Base-by-base conservation (phyloP, 1,140 invertebrate genomes). In the Drosophila parabipectinata region DNA sequence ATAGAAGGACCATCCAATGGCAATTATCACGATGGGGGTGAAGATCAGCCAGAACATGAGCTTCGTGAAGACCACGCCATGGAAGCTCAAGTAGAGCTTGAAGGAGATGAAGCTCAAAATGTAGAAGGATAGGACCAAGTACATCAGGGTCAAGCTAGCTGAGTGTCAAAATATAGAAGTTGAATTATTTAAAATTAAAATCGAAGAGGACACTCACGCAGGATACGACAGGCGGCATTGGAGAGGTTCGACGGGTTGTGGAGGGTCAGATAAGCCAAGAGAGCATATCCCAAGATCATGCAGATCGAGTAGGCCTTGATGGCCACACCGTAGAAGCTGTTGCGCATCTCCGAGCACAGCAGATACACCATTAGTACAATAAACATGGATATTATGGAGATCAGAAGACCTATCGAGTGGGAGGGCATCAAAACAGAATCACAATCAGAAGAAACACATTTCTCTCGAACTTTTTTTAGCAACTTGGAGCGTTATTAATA, bases 21-120 rank as follows among this genome's bases (percentile, higher is more conserved):
- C 79, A 3, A 91, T 50, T 2, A 84, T 9, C 0, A 83, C 79
- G 2, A 91, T 91, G 4, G 90, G 90, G 9, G 66, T 77, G 6
- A 91, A 71, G 41, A 90, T 91, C 24, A 91, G 55, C 90, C 90
- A 91, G 37, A 91, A 91, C 90, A 91, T 91, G 6, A 81, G 60
- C 24, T 91, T 87, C 2, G 90, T 91, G 6, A 91, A 60, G 1
- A 91, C 76, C 1, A 91, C 83, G 0, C 85, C 90, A 26, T 91
- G 75, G 32, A 91, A 91, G 55, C 83, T 87, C 41, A 91, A 44
- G 59, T 91, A 91, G 0, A 91, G 64, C 53, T 91, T 91, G 14
- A 91, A 91, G 1, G 85, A 78, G 2, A 91, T 79, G 18, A 90
- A 91, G 58, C 82, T 91, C 34, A 91, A 59, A 14, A 91, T 87